Conservation (phyloP, 1,140 invertebrate genomes). For the Leptinotarsa defecta region DNA sequence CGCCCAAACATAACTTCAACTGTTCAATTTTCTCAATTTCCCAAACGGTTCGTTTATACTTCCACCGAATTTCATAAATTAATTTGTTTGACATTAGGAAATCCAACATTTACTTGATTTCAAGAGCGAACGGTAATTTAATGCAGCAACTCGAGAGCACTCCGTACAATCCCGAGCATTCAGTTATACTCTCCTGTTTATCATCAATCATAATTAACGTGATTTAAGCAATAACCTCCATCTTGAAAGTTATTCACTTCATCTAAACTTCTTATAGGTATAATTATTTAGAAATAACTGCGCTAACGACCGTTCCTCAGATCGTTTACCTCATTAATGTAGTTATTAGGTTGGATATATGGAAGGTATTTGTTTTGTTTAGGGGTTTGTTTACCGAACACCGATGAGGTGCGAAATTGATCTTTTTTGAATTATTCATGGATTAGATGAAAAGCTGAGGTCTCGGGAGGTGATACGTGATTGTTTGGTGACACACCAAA, state of each 20-base stretch:
- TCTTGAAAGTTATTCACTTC: constrained; percentile 24
- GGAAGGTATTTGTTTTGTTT: constrained; percentile 23
- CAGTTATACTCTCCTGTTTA: constrained; percentile 31
- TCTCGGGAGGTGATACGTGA: neutral
- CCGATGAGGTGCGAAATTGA: constrained; percentile 3
- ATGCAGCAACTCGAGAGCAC: neutral
- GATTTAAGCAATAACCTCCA: constrained; percentile 31
- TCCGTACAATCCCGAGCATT: constrained; percentile 2
- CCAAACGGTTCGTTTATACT: too few species aligned
- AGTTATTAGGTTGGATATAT: constrained; percentile 19
- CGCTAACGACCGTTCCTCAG: constrained; percentile 31
- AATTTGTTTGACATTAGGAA: neutral
- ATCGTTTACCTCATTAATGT: constrained; percentile 33
- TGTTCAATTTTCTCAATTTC: too few species aligned
- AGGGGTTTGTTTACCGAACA: constrained; percentile 16
- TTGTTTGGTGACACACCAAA: neutral
- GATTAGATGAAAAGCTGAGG: neutral
- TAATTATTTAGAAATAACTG: constrained; percentile 33
- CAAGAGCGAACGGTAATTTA: neutral
- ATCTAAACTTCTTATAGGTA: constrained; percentile 35
- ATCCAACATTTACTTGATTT: neutral
- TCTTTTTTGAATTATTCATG: neutral
- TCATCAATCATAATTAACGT: constrained; percentile 38
- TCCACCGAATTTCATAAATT: neutral
- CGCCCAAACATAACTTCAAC: too few species aligned